Evolutionary conservation across 2,888 invertebrate genomes (phyloP).

Genomic region (Lasioglossum villosulum): DNA sequence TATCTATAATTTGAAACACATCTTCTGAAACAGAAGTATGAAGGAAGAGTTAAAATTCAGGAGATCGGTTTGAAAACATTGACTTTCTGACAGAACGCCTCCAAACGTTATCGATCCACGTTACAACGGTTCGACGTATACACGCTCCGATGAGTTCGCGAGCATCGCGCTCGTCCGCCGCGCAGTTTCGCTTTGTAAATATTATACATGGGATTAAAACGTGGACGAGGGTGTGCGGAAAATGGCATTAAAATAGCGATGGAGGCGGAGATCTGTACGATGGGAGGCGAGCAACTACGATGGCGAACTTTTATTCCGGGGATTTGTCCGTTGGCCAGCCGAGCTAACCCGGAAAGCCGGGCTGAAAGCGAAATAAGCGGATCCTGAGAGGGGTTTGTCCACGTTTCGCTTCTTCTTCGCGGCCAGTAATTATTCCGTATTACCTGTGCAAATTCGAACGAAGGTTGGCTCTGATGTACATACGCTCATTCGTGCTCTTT

Average conservation of each 20-base stretch:
- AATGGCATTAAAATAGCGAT: slow-evolving; percentile 46
- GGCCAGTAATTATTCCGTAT: slow-evolving; percentile 79
- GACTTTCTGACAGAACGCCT: neutral
- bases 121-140: neutral
- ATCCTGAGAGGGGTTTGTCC: slow-evolving; percentile 70
- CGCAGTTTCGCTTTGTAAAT: slow-evolving; percentile 57
- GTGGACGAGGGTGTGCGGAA: slow-evolving; percentile 21
- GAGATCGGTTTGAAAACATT: neutral
- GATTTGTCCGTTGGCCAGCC: slow-evolving; percentile 68
- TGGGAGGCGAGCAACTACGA: slow-evolving; percentile 8
- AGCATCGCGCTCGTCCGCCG: neutral
- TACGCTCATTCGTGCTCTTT: neutral
- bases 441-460: slow-evolving; percentile 69
- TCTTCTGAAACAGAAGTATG: too few species aligned
- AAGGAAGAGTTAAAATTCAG: neutral
- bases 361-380: slow-evolving; percentile 49
- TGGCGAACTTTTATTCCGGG: slow-evolving; percentile 70
- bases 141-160: neutral
- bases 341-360: slow-evolving; percentile 35
- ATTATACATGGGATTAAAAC: slow-evolving; percentile 63
- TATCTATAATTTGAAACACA: neutral
- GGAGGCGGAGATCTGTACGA: slow-evolving; percentile 27
- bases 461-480: neutral
- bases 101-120: neutral
- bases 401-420: slow-evolving; percentile 77